Conservation (phyloP, 1,140 invertebrate species). For the Hycleus phaleratus region DNA sequence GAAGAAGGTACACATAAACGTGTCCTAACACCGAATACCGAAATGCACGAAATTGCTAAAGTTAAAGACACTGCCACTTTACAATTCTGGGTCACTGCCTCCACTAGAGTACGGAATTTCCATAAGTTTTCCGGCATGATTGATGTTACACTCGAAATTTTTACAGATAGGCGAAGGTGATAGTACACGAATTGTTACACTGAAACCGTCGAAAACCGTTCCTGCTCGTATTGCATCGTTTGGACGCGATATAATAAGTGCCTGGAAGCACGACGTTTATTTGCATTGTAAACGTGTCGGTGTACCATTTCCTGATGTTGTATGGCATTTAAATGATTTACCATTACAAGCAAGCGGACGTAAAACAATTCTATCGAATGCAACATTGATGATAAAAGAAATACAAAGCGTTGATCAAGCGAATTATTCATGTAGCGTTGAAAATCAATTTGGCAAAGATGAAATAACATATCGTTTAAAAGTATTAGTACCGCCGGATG, state of each 20-base stretch:
- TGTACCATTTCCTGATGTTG: slow-evolving; percentile 60
- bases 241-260: slow-evolving; percentile 64
- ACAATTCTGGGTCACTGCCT: slow-evolving; percentile 76
- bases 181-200: slow-evolving; percentile 64
- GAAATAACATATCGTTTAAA: slow-evolving; percentile 69
- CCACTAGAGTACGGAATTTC: slow-evolving; percentile 47
- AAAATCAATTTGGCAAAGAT: slow-evolving; percentile 77
- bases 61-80: slow-evolving; percentile 63
- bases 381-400: slow-evolving; percentile 63
- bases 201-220: slow-evolving; percentile 70
- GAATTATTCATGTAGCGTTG: slow-evolving; percentile 83
- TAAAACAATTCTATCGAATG: slow-evolving; percentile 54
- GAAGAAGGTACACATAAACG: slow-evolving; percentile 65
- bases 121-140: background rate
- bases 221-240: slow-evolving; percentile 77
- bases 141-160: background rate
- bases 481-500: slow-evolving; percentile 60
- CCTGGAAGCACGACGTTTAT: slow-evolving; percentile 77
- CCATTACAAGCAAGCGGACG: slow-evolving; percentile 61
- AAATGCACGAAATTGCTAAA: slow-evolving; percentile 63
- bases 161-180: slow-evolving; percentile 67
- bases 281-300: slow-evolving; percentile 75
- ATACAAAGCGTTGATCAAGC: slow-evolving; percentile 73
- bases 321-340: slow-evolving; percentile 66
- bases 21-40: slow-evolving; percentile 54